These are phyloP conservation scores for Murina feae DNA, from an alignment of 2,113 vertebrate species.

Conservation along the genomic window DNA sequence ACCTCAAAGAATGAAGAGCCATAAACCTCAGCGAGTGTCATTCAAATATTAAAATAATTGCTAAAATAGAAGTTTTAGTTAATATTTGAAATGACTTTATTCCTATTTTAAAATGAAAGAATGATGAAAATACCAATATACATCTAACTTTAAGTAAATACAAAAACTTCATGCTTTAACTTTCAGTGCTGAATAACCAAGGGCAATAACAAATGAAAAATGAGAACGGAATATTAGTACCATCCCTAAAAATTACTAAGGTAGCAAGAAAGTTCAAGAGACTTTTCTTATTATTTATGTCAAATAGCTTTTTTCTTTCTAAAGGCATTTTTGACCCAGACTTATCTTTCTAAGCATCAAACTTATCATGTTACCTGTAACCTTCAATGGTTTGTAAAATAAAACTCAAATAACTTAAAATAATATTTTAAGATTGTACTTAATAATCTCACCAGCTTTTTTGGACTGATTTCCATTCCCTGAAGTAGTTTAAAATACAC, in stretches of 20 bases:
- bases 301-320: neutral
- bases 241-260: neutral
- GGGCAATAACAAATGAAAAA: neutral
- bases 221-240: neutral
- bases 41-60: slow-evolving; percentile 34
- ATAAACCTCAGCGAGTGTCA: neutral
- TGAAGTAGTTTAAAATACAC: neutral
- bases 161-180: neutral
- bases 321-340: neutral
- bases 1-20: slow-evolving; percentile 24
- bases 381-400: neutral
- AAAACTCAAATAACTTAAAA: slow-evolving; percentile 38
- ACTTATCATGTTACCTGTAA: neutral
- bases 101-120: slow-evolving; percentile 24
- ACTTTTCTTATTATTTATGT: neutral
- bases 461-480: neutral
- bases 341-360: neutral
- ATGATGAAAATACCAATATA: neutral
- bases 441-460: neutral
- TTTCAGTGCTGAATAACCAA: neutral
- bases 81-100: neutral
- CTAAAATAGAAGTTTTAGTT: neutral
- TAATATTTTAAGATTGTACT: neutral
- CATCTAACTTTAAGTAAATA: neutral
- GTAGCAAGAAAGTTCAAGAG: neutral